Conservation (phyloP, 1,140 invertebrate species). For the Eupristina koningsbergeri region DNA sequence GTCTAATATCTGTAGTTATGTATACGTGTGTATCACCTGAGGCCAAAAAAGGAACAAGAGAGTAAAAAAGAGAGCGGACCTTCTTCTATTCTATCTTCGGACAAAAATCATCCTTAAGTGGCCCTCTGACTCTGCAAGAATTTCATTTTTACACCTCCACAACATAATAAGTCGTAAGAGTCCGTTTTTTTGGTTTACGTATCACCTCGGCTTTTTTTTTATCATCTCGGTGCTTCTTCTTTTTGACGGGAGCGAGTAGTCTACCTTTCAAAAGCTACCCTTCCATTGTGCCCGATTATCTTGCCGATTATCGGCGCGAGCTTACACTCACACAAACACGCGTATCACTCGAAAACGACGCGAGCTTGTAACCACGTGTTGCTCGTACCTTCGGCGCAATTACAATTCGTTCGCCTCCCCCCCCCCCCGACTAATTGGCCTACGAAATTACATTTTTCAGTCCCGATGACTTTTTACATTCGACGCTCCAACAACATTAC, state of each 20-base stretch:
- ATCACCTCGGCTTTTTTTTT: not conserved
- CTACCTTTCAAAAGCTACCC: conserved; percentile 20
- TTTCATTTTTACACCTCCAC: conserved; percentile 60
- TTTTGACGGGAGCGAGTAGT: conserved; percentile 11
- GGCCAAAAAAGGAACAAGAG: not conserved
- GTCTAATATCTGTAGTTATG: not conserved
- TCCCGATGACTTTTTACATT: not conserved
- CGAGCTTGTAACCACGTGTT: conserved; percentile 41
- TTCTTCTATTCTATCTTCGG: not conserved
- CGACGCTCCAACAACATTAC: too few species aligned
- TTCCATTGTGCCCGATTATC: conserved; percentile 43
- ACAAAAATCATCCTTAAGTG: conserved; percentile 60
- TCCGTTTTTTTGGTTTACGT: not conserved
- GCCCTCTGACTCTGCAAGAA: conserved; percentile 67
- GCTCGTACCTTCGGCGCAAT: not conserved
- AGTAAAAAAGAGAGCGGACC: not conserved
- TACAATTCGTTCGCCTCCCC: not conserved
- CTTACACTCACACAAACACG: not conserved
- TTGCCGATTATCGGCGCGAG: conserved; percentile 39
- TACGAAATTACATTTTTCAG: not conserved
- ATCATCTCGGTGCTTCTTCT: not conserved
- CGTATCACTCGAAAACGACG: not conserved
- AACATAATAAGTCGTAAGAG: not conserved
- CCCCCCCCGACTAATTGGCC: conserved; percentile 38
- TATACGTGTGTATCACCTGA: not conserved